phyloP scores from a whole-genome alignment of 2,113 vertebrate species.

The Anoplopoma fimbria region DNA sequence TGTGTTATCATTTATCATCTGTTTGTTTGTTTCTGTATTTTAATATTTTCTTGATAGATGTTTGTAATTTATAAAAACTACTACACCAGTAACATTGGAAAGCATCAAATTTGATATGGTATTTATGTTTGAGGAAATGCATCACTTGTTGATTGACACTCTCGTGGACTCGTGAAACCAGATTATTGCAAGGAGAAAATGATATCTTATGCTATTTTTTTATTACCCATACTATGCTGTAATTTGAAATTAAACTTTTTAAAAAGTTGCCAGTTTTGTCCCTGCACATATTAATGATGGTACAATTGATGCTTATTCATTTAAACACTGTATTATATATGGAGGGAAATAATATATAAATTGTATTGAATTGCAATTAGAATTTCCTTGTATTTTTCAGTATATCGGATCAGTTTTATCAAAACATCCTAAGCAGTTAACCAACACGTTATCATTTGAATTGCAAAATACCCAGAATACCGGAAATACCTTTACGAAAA shows the following conservation, averaged over 20 bases:
- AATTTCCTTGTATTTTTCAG: background rate
- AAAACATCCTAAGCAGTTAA: conserved; percentile 20
- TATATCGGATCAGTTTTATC: background rate
- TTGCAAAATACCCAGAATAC: conserved; percentile 63
- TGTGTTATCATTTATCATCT: conserved; percentile 31
- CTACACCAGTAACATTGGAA: conserved; percentile 46
- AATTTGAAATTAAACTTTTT: conserved; percentile 68
- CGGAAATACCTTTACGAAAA: conserved; percentile 67
- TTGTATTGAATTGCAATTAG: background rate
- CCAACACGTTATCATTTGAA: conserved; percentile 55
- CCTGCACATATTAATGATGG: conserved; percentile 15
- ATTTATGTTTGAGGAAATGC: conserved; percentile 76
- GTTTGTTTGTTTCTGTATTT: conserved; percentile 37
- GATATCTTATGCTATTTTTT: conserved; percentile 60
- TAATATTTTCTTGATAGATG: conserved; percentile 46
- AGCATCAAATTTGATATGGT: conserved; percentile 66
- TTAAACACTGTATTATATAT: background rate
- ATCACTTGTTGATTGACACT: conserved; percentile 45
- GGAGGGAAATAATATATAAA: background rate
- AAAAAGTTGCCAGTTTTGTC: conserved; percentile 18
- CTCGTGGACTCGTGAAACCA: conserved; percentile 41
- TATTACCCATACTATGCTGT: conserved; percentile 52
- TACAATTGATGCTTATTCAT: background rate
- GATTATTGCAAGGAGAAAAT: conserved; percentile 58
- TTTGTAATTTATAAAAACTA: conserved; percentile 72